Evolutionary conservation across 1,140 invertebrate species (phyloP).

Genomic region (Bicyclus anynana): DNA sequence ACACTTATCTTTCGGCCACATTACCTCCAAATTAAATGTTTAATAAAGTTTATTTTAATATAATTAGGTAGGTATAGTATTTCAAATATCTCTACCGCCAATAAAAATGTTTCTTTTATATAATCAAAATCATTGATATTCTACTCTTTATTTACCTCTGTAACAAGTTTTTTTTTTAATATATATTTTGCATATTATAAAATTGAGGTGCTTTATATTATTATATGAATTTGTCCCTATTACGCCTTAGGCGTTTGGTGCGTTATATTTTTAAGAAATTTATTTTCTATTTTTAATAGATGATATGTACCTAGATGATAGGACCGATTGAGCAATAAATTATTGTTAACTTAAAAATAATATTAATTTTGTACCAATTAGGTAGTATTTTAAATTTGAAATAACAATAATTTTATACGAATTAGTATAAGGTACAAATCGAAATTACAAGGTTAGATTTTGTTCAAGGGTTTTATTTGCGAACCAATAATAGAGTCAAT

Average conservation of each 20-base stretch:
- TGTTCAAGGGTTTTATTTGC: too few species aligned
- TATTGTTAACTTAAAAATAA: conserved; percentile 11
- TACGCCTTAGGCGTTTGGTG: conserved; percentile 38
- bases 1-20: conserved; percentile 14
- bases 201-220: conserved; percentile 53
- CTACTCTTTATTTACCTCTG: conserved; percentile 23
- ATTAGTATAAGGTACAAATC: too few species aligned
- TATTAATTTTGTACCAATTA: conserved; percentile 4
- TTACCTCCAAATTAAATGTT: conserved; percentile 14
- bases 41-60: conserved; percentile 2
- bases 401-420: too few species aligned
- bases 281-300: too few species aligned
- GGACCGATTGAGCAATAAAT: conserved; percentile 13
- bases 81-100: conserved; percentile 10
- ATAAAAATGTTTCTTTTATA: conserved; percentile 5
- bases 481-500: too few species aligned
- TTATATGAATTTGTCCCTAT: conserved; percentile 34
- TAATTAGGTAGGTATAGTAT: conserved; percentile 5
- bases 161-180: conserved; percentile 26
- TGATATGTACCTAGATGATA: conserved; percentile 14
- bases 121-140: conserved; percentile 16
- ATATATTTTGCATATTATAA: conserved; percentile 45
- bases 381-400: too few species aligned
- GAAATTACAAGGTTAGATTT: too few species aligned
- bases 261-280: conserved; percentile 51